Percentiles rank a stretch among this genome's conserved stretches.
Evolutionary conservation across 2,113 vertebrate species (phyloP).

Genomic region (Romanogobio albipinnatus): DNA sequence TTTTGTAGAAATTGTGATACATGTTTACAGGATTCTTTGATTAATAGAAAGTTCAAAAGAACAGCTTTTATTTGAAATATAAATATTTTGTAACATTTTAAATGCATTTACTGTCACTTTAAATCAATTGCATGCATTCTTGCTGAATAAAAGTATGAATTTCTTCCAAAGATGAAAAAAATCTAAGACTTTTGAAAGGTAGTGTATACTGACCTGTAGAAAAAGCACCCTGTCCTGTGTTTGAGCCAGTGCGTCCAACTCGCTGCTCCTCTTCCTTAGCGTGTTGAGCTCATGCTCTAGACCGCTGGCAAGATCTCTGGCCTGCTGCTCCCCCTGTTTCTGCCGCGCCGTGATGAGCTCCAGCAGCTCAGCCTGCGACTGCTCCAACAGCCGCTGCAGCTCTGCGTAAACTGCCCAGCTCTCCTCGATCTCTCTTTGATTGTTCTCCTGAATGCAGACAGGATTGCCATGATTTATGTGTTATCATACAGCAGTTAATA

Average conservation of each 20-base stretch:
- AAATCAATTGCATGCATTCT: too few species aligned
- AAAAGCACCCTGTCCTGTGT: constrained; percentile 73
- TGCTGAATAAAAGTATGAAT: too few species aligned
- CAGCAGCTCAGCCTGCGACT: constrained; percentile 78
- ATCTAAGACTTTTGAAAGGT: background rate
- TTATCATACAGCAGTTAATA: background rate
- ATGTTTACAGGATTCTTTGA: too few species aligned
- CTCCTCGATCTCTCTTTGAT: constrained; percentile 79
- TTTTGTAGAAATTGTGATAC: too few species aligned
- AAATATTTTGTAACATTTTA: too few species aligned
- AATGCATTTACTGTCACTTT: too few species aligned
- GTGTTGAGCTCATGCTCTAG: constrained; percentile 76
- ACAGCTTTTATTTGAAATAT: too few species aligned
- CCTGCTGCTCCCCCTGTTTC: constrained; percentile 70
- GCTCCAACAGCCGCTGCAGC: constrained; percentile 76
- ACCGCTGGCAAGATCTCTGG: constrained; percentile 68
- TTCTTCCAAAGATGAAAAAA: too few species aligned
- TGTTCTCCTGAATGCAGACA: constrained; percentile 62
- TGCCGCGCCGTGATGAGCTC: constrained; percentile 71
- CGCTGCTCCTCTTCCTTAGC: constrained; percentile 72
- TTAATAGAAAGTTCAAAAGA: too few species aligned
- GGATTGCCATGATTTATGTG: background rate
- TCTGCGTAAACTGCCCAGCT: constrained; percentile 79
- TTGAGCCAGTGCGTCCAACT: constrained; percentile 70
- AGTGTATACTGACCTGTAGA: constrained; percentile 70